A percentile compares a stretch with the other conserved stretches of the same genome.
These are phyloP conservation scores for Ciconia nigra DNA, from an alignment of 2,797 vertebrate species.

Conservation along the genomic window DNA sequence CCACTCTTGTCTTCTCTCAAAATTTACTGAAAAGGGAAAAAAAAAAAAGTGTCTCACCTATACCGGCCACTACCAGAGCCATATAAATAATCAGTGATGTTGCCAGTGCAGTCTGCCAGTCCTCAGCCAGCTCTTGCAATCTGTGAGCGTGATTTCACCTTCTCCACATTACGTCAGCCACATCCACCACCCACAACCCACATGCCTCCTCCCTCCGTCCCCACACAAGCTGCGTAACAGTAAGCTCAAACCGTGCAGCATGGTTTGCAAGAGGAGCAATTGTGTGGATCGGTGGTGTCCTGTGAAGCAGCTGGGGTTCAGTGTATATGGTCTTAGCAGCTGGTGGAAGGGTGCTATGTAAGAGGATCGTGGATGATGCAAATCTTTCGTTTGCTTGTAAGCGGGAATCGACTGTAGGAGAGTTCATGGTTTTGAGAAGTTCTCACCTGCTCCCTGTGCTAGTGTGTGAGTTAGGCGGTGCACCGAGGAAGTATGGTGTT, in stretches of 20 bases:
- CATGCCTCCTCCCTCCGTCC: neutral
- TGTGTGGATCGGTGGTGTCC: accelerated
- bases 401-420: neutral
- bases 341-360: neutral
- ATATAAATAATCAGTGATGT: neutral
- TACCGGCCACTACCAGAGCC: neutral
- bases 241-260: neutral
- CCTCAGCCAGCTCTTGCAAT: neutral
- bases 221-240: neutral
- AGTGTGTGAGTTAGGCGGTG: neutral
- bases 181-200: conserved; percentile 18
- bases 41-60: neutral
- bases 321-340: neutral
- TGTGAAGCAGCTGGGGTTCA: neutral
- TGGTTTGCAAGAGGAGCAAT: neutral
- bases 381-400: neutral
- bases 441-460: neutral
- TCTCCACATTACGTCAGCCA: neutral
- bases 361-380: neutral
- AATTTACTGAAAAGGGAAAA: neutral
- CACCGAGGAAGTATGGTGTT: accelerated
- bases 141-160: neutral
- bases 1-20: neutral
- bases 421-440: neutral
- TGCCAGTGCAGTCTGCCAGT: neutral